These are phyloP conservation scores for Gortyna flavago DNA, from an alignment of 2,888 invertebrate species.

Conservation along the genomic window DNA sequence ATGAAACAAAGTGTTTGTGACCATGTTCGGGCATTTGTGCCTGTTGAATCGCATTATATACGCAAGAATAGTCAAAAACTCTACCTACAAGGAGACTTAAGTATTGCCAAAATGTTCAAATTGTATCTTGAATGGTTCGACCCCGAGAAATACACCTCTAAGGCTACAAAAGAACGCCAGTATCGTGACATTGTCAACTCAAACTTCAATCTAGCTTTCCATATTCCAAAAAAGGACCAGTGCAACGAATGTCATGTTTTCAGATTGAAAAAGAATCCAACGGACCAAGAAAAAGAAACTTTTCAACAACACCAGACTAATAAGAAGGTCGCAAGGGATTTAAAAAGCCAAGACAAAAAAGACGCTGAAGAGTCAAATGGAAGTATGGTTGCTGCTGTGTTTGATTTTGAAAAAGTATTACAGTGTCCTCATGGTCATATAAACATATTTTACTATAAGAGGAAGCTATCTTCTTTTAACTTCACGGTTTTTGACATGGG, in stretches of 20 bases:
- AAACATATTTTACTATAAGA: constrained; percentile 1
- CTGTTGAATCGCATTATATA: constrained; percentile 3
- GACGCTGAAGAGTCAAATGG: constrained; percentile 1
- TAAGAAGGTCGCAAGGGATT: constrained; percentile 6
- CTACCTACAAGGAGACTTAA: too few species aligned
- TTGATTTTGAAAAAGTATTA: constrained; percentile 9
- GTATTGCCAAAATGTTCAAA: too few species aligned
- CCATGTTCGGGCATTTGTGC: neutral
- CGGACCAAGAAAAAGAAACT: too few species aligned
- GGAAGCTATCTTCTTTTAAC: constrained; percentile 1
- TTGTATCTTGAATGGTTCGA: too few species aligned
- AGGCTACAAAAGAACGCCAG: too few species aligned
- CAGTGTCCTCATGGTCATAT: constrained; percentile 4
- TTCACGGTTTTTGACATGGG: neutral
- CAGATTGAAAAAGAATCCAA: too few species aligned
- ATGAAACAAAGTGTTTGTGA: constrained; percentile 6
- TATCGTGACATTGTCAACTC: too few species aligned
- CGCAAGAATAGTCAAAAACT: too few species aligned
- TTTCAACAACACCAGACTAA: neutral
- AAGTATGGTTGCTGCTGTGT: neutral
- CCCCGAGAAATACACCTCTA: too few species aligned
- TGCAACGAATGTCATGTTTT: too few species aligned
- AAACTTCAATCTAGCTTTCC: too few species aligned
- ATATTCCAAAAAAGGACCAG: too few species aligned
- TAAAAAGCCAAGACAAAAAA: constrained; percentile 3